Conservation (phyloP, 2,888 invertebrate genomes). For the Abrostola triplasia region DNA sequence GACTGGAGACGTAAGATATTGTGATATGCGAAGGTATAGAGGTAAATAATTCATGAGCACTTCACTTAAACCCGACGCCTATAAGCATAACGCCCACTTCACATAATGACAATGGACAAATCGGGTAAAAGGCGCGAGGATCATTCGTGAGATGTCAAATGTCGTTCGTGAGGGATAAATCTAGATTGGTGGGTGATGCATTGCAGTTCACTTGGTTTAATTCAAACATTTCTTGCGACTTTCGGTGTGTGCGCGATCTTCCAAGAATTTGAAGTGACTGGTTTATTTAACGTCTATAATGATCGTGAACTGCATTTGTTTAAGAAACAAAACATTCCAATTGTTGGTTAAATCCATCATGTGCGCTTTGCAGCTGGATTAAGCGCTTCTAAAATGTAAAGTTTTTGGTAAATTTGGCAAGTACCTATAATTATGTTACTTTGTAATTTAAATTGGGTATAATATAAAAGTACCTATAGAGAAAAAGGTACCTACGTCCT, state of each 20-base stretch:
- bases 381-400: conserved; percentile 12
- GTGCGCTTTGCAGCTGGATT: conserved; percentile 28
- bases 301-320: conserved; percentile 48
- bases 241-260: conserved; percentile 45
- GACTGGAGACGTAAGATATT: conserved; percentile 57
- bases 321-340: conserved; percentile 37
- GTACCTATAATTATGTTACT: too few species aligned
- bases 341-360: conserved; percentile 44
- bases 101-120: conserved; percentile 76
- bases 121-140: conserved; percentile 66
- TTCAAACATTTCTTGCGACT: conserved; percentile 57
- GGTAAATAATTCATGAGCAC: conserved; percentile 84
- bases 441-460: too few species aligned
- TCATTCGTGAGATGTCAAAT: conserved; percentile 73
- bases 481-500: too few species aligned
- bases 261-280: conserved; percentile 54
- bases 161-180: conserved; percentile 71
- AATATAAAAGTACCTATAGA: too few species aligned
- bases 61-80: conserved; percentile 70
- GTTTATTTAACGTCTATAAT: conserved; percentile 47
- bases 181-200: conserved; percentile 64
- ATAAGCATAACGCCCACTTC: conserved; percentile 62
- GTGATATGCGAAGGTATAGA: conserved; percentile 63
- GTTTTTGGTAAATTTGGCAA: neutral
- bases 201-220: conserved; percentile 59